These are phyloP conservation scores for Vanessa atalanta DNA, from an alignment of 1,140 invertebrate species.

Conservation along the genomic window DNA sequence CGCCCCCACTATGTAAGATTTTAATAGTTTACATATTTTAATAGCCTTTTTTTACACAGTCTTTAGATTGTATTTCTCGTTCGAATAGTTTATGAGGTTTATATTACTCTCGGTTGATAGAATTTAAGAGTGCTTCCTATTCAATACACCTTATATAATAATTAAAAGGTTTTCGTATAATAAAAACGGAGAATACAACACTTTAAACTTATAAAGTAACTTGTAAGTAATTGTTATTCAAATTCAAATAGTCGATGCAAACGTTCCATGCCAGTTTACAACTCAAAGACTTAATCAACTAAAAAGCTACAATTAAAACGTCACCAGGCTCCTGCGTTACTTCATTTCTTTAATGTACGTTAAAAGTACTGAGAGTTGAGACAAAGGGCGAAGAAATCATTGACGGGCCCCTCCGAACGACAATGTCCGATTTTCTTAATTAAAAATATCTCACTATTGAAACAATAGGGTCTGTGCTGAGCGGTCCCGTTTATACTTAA, in stretches of 20 bases:
- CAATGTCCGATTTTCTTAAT: slow-evolving; percentile 72
- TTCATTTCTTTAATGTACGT: slow-evolving; percentile 58
- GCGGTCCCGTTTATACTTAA: slow-evolving; percentile 27
- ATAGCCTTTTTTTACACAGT: slow-evolving; percentile 4
- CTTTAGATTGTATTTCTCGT: too few relatives aligned
- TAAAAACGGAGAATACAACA: too few relatives aligned
- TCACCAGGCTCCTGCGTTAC: slow-evolving; percentile 32
- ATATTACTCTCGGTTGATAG: too few relatives aligned
- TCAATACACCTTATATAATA: neutral
- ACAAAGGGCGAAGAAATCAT: slow-evolving; percentile 52
- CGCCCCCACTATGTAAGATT: slow-evolving; percentile 47
- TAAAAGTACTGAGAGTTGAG: slow-evolving; percentile 29
- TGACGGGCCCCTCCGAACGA: slow-evolving; percentile 48
- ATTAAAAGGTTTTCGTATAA: too few relatives aligned
- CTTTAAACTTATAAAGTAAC: neutral
- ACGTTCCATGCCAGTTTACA: slow-evolving; percentile 3
- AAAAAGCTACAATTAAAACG: slow-evolving; percentile 46
- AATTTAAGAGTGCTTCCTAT: too few relatives aligned
- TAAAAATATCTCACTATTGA: slow-evolving; percentile 65
- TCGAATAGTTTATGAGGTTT: too few relatives aligned
- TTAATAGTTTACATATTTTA: slow-evolving; percentile 4
- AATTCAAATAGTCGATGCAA: neutral
- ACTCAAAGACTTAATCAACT: slow-evolving; percentile 45
- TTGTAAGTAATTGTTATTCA: too few relatives aligned
- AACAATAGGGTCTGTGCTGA: slow-evolving; percentile 40